Base-by-base conservation (phyloP, 2,888 invertebrate genomes). In the Lasiommata megera region DNA sequence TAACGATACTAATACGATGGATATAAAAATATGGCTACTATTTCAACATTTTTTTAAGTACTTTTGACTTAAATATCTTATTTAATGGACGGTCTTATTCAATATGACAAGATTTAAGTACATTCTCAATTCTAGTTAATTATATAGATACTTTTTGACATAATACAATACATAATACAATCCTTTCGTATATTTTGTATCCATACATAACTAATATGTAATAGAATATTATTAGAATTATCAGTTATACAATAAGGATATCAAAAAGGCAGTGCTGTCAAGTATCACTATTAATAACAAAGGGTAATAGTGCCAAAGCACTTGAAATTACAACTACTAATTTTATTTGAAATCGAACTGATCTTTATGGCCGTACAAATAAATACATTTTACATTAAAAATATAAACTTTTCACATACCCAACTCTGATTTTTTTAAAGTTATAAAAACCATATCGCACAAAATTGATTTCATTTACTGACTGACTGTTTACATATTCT, bases 31-130 rank as follows among this genome's bases (percentile, higher is more conserved):
- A 6, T 3, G 14, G n/a, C 11, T 11, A 41, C 40, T 41, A 6
- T n/a, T 18, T 6, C 5, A 11, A 18, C n/a, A n/a, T 18, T 41
- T 18, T 6, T 0, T n/a, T 23, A 5, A 17, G 6, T 40, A 40
- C 8, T 17, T 18, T 41, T 11, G 5, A 5, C 40, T 18, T 18
- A 18, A 18, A 41, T n/a, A 11, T 18, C 3, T 18, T 11, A 40
- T 41, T 18, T n/a, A 50, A 50, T 34, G 48, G 37, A 50, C 34
- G 36, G 48, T 36, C 37, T 36, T 50, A 50, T 6, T 11, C 17
- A 38, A 51, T 34, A 34, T 47, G 47, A 47, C 47, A 44, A 44
- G 28, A 28, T 44, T 44, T 44, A 44, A 14, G 44, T 44, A 44
- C 28, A 43, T 43, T 23, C 8, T 43, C 3, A 44, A 12, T 41